Percentiles rank a stretch among this genome's conserved stretches.
Conservation (phyloP, 2,797 vertebrate species). For the Sardinella longiceps region DNA sequence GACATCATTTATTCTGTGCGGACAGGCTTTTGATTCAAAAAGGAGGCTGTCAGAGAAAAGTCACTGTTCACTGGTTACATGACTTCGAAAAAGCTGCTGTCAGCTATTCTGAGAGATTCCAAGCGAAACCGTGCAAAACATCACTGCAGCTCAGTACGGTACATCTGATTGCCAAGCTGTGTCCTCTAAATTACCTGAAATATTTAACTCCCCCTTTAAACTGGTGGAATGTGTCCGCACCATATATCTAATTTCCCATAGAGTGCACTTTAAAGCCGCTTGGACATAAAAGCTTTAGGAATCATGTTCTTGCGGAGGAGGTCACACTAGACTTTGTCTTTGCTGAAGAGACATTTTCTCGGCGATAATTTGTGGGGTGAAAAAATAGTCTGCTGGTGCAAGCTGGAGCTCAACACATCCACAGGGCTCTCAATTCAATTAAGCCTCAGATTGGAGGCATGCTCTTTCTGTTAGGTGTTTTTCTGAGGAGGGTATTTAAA, state of each 20-base stretch:
- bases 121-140: background rate
- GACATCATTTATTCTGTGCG: background rate
- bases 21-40: background rate
- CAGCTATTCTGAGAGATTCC: background rate
- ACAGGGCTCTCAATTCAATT: slow-evolving; percentile 28
- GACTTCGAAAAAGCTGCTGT: slow-evolving; percentile 7
- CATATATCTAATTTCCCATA: background rate
- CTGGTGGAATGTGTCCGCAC: background rate
- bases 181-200: background rate
- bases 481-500: slow-evolving; percentile 38
- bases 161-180: slow-evolving; percentile 15
- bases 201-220: background rate
- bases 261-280: background rate
- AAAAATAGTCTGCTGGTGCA: background rate
- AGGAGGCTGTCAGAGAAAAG: background rate
- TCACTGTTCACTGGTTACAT: background rate
- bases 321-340: background rate
- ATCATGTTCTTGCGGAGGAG: background rate
- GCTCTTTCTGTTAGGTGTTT: slow-evolving; percentile 33
- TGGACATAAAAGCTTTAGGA: background rate
- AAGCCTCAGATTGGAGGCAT: slow-evolving; percentile 34
- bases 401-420: slow-evolving; percentile 20
- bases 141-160: background rate
- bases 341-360: slow-evolving; percentile 2
- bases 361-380: background rate